These are phyloP conservation scores for Phalloptychus januarius DNA, from an alignment of 2,797 vertebrate genomes.

Conservation along the genomic window DNA sequence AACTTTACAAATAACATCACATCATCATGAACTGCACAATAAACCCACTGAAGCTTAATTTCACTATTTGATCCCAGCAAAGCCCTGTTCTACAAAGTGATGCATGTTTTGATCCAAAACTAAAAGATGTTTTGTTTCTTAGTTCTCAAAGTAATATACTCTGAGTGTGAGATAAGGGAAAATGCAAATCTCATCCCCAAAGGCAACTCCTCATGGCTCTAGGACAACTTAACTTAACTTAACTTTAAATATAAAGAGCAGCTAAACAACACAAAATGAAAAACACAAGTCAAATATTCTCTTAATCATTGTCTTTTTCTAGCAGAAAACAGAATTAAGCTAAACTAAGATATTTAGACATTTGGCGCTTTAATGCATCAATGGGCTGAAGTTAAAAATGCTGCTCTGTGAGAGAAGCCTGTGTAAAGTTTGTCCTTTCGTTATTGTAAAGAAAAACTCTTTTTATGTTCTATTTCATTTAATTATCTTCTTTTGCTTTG, in stretches of 20 bases:
- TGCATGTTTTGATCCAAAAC: not conserved
- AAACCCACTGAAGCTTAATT: not conserved
- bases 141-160: not conserved
- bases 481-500: too few species aligned
- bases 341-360: not conserved
- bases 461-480: not conserved
- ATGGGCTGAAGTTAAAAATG: not conserved
- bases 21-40: not conserved
- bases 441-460: not conserved
- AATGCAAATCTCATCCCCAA: not conserved
- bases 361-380: not conserved
- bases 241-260: not conserved
- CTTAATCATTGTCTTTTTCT: not conserved
- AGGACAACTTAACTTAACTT: not conserved
- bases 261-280: not conserved
- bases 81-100: not conserved
- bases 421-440: not conserved
- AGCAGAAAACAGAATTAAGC: not conserved
- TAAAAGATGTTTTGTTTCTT: not conserved
- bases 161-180: not conserved
- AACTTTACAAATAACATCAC: not conserved
- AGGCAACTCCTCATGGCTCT: not conserved
- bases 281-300: not conserved
- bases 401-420: not conserved
- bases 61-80: not conserved